Conservation (phyloP, 2,797 vertebrate species). For the Oryzias dopingdopingensis region DNA sequence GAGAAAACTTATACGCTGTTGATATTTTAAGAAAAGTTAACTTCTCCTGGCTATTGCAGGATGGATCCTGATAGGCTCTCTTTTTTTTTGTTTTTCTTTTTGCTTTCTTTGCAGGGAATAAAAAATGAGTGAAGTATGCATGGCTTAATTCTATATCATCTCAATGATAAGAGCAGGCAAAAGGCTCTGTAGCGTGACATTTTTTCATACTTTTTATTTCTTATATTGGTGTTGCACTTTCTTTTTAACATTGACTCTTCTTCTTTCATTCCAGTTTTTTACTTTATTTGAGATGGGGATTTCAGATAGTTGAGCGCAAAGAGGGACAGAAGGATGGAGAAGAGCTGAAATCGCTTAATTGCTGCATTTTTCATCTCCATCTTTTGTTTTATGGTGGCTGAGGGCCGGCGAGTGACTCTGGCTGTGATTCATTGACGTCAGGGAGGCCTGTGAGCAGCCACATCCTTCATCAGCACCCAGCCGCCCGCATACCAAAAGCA, state of each 20-base stretch:
- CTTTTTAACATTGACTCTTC: not conserved
- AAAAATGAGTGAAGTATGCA: no score
- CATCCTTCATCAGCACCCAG: slow-evolving; percentile 96
- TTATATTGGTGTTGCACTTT: no score
- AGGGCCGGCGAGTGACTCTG: slow-evolving; percentile 90
- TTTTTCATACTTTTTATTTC: no score
- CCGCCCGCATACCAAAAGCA: slow-evolving; percentile 85
- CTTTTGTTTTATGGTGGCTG: slow-evolving; percentile 98
- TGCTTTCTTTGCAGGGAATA: no score
- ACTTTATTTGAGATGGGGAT: slow-evolving; percentile 13
- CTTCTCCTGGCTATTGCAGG: no score
- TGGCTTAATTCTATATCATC: no score
- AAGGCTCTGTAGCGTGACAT: no score
- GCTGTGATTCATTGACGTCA: slow-evolving; percentile 98
- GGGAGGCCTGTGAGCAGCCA: slow-evolving; percentile 90
- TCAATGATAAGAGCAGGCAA: no score
- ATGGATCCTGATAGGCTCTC: no score
- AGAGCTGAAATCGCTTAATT: slow-evolving; percentile 99
- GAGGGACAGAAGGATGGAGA: slow-evolving; percentile 77
- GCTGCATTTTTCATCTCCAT: slow-evolving; percentile 99
- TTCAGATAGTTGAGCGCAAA: slow-evolving; percentile 56
- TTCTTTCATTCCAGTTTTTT: slow-evolving; percentile 46
- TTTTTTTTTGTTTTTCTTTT: no score
- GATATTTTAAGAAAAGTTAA: no score
- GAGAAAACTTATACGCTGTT: no score